These are phyloP conservation scores for Eufriesea mexicana DNA, from an alignment of 1,140 invertebrate genomes.

Conservation along the genomic window DNA sequence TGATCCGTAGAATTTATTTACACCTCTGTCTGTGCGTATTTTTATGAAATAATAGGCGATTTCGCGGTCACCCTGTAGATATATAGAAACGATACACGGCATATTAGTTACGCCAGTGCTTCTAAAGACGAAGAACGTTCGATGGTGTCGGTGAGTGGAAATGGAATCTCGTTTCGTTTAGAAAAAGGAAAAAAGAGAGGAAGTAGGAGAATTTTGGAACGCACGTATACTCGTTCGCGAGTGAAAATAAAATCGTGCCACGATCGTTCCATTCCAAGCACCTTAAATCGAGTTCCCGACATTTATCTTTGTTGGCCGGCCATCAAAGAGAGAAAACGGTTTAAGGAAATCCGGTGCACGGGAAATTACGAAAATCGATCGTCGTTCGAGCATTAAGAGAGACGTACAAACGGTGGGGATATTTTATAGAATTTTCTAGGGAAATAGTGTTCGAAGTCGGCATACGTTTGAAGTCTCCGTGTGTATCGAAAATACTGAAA, in stretches of 20 bases:
- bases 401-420: background rate
- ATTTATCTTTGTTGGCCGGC: conserved; percentile 39
- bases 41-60: no score
- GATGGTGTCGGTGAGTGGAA: no score
- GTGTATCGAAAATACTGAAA: background rate
- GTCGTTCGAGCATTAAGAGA: conserved; percentile 10
- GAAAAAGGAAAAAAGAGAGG: background rate
- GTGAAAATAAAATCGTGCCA: background rate
- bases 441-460: background rate
- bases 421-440: conserved; percentile 8
- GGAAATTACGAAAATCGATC: conserved; percentile 43
- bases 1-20: no score
- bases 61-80: no score
- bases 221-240: no score
- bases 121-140: no score
- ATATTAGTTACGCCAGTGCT: no score
- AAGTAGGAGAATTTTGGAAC: no score
- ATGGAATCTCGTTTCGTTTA: no score
- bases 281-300: conserved; percentile 18
- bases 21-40: no score
- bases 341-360: conserved; percentile 42
- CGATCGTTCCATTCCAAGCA: background rate
- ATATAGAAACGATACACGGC: no score
- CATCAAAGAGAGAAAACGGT: conserved; percentile 22
- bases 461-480: background rate